A percentile compares a stretch with the other conserved stretches of the same genome.
Conservation (phyloP, 2,113 vertebrate species). For the Tragelaphus strepsiceros region DNA sequence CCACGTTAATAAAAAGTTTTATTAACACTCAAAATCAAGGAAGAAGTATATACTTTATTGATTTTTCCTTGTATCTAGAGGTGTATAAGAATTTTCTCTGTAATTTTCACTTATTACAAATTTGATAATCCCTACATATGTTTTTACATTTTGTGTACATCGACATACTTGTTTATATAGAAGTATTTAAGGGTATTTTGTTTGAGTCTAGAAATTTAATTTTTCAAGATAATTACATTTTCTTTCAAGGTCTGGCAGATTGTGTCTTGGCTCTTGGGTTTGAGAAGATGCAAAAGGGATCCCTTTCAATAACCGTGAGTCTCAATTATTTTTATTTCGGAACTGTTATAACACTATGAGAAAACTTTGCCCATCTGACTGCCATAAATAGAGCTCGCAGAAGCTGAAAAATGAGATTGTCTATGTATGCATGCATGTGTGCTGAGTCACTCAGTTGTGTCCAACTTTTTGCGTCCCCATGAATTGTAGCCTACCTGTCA, state of each 20-base stretch:
- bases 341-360: neutral
- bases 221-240: constrained; percentile 44
- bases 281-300: constrained; percentile 93
- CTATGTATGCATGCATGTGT: neutral
- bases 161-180: neutral
- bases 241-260: constrained; percentile 87
- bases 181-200: constrained; percentile 21
- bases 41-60: neutral
- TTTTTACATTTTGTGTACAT: constrained; percentile 33
- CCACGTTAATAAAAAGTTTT: neutral
- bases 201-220: constrained; percentile 18
- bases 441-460: neutral
- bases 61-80: constrained; percentile 1
- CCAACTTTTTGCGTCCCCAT: neutral
- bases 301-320: constrained; percentile 81
- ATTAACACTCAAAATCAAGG: neutral
- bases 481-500: neutral
- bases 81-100: neutral
- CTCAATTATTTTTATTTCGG: constrained; percentile 11
- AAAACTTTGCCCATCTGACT: neutral
- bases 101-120: neutral
- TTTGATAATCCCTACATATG: neutral
- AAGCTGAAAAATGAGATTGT: neutral
- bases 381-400: neutral
- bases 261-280: constrained; percentile 96